Base-by-base conservation (phyloP, 2,888 invertebrate species). In the Hofmannophila pseudospretella region DNA sequence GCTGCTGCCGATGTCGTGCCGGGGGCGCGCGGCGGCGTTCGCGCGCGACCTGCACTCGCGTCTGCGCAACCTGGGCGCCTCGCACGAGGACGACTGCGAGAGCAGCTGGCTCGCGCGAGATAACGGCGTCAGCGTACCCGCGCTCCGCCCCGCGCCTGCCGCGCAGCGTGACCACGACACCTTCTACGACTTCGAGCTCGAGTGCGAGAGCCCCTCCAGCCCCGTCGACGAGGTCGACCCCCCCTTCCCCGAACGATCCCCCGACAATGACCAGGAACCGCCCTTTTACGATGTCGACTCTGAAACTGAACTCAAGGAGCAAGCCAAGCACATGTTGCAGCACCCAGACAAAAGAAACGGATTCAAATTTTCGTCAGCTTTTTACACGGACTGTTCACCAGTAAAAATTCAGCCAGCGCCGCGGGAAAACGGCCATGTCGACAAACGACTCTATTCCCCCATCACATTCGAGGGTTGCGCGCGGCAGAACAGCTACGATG, bases 11-110 rank as follows among this genome's bases (percentile, higher is more conserved):
- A 92, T 92, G 90, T 93, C 93, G 73, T 95, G 94, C 71, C 90
- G 94, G 41, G 92, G 92, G 41, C 89, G 93, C 38, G 94, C 94
- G 38, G 94, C 94, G 67, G 93, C 93, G 40, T 94, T 95, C 74
- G 94, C 94, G 47, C 89, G 92, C 41, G 91, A 92, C 62, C 84
- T 95, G 45, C 93, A 94, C 65, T 91, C 91, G 38, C 91, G 93
- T 45, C 82, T 95, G 52, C 90, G 91, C 53, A 91, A 92, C 47
- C 88, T 94, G 47, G 93, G 93, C 34, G 82, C 89, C 38, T 79
- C 90, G 45, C 74, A 78, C 43, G 76, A 74, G 39, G 73, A 71
- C 34, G 84, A 82, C 46, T 76, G 84, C 38, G 81, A 84, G 54
- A 77, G 58, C 60, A 75, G 65, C 54, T 85, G 87, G 86, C 76